Evolutionary conservation across 2,888 invertebrate genomes (phyloP).

Genomic region (Caenorhabditis macrosperma): DNA sequence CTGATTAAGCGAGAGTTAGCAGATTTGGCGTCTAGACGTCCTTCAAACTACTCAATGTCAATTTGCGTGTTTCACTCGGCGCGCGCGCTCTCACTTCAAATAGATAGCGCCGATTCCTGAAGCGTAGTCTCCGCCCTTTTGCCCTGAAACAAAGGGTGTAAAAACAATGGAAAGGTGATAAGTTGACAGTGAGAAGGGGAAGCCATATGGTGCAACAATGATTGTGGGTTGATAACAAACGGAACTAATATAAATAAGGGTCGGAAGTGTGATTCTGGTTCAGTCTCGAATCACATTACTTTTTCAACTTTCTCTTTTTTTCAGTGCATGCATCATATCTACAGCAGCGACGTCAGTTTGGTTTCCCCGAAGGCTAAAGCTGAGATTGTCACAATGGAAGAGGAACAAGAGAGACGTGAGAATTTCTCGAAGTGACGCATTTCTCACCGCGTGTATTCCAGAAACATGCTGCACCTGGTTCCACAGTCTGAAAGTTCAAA

Average conservation of each 20-base stretch:
- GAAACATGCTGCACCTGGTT: conserved; percentile 58
- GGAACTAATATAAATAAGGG: conserved; percentile 47
- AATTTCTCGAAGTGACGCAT: background rate
- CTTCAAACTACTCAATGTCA: no score
- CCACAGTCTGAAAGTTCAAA: conserved; percentile 65
- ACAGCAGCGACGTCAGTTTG: conserved; percentile 39
- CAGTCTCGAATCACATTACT: background rate
- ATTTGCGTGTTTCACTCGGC: background rate
- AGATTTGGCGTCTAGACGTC: no score
- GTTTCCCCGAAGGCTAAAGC: conserved; percentile 5
- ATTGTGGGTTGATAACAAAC: conserved; percentile 48
- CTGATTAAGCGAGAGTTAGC: no score
- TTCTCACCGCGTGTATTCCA: conserved; percentile 7
- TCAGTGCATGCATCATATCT: conserved; percentile 59
- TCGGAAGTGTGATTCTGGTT: conserved; percentile 16
- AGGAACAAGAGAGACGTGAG: conserved; percentile 51
- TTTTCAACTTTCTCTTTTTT: conserved; percentile 7
- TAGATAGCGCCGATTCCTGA: conserved; percentile 24
- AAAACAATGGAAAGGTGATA: conserved; percentile 48
- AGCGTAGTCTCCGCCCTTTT: conserved; percentile 2
- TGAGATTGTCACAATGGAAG: conserved; percentile 20
- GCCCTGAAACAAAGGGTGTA: conserved; percentile 40
- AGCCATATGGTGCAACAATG: conserved; percentile 66
- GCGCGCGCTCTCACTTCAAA: conserved; percentile 9
- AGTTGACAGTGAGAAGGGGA: conserved; percentile 47